phyloP scores from a whole-genome alignment of 2,113 vertebrate genomes.

The Cairina moschata region DNA sequence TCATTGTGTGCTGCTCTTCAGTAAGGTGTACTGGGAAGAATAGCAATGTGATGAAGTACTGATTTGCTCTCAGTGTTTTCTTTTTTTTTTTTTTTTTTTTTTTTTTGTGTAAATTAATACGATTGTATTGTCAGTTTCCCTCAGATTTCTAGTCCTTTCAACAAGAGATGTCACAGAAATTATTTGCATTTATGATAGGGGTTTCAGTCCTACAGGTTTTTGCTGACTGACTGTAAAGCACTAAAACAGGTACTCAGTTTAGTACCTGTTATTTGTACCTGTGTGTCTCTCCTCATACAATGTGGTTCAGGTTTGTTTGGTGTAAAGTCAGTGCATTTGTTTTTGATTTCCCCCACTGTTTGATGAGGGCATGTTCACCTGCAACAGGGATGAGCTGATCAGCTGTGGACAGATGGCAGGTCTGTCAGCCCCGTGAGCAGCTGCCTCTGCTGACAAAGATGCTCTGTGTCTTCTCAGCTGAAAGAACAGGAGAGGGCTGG shows the following conservation, averaged over 20 bases:
- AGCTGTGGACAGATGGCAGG: slow-evolving; percentile 59
- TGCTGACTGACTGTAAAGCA: neutral
- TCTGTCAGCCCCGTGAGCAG: slow-evolving; percentile 36
- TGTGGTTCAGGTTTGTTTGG: neutral
- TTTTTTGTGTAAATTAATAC: neutral
- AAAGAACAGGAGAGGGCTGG: slow-evolving; percentile 20
- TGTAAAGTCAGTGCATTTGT: neutral
- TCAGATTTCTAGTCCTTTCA: neutral
- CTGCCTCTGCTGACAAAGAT: slow-evolving; percentile 45
- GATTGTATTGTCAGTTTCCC: neutral
- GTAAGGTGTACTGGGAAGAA: neutral
- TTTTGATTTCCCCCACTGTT: neutral
- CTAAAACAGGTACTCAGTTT: neutral
- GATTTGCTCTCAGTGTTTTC: neutral
- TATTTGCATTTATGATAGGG: neutral
- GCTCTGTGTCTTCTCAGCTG: slow-evolving; percentile 23
- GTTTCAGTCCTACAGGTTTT: neutral
- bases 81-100: neutral
- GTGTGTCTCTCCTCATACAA: neutral
- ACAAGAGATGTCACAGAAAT: neutral
- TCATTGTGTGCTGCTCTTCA: neutral
- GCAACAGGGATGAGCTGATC: slow-evolving; percentile 18
- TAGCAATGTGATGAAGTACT: slow-evolving; percentile 11
- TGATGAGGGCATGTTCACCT: slow-evolving; percentile 7
- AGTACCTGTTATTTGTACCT: neutral